Evolutionary conservation across 2,113 vertebrate genomes (phyloP), one percentile per base, ranked within the genome.

Genomic region (Sporophila hypoxantha): DNA sequence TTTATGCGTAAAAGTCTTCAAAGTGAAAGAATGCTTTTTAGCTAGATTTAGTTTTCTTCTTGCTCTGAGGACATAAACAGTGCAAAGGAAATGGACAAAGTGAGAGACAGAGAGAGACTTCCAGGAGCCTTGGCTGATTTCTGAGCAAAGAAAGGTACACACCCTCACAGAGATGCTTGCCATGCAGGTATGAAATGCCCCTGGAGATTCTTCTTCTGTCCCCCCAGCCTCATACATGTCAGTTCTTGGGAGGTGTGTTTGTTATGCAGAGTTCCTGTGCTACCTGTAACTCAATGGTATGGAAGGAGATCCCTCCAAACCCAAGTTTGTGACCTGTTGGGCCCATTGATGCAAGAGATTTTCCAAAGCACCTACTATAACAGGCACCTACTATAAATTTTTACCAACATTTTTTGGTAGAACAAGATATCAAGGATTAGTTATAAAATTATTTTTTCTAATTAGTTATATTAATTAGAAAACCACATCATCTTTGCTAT

Each of bases 211-310:
- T 37, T 62, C 5, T 62, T 68, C 30, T 32, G 6, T 59, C 26
- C 3, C 0, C 3, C 12, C 5, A 16, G 7, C 26, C 34, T 50
- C 23, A 14, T 29, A 47, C 0, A 0, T 17, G 27, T 55, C 30
- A 47, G 37, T 12, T 59, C 42, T 47, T 66, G 42, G 27, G 41
- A 66, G 29, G 34, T 59, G 12, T 56, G 2, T 57, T 53, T 59
- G 10, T 53, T 41, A 18, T 4, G 17, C 46, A 17, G 52, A 44
- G 6, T 47, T 37, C 23, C 36, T 2, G 2, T 69, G 27, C 32
- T 61, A 13, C 55, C 34, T 74, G 42, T 32, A 52, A 60, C 14
- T 53, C 1, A 0, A 0, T 59, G 12, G 5, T 50, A 9, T 9
- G 32, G 26, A 80, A 76, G 44, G 19, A 76, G 7, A 69, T 32